Evolutionary conservation across 1,140 invertebrate species (phyloP).

Genomic region (Drosophila nannoptera): DNA sequence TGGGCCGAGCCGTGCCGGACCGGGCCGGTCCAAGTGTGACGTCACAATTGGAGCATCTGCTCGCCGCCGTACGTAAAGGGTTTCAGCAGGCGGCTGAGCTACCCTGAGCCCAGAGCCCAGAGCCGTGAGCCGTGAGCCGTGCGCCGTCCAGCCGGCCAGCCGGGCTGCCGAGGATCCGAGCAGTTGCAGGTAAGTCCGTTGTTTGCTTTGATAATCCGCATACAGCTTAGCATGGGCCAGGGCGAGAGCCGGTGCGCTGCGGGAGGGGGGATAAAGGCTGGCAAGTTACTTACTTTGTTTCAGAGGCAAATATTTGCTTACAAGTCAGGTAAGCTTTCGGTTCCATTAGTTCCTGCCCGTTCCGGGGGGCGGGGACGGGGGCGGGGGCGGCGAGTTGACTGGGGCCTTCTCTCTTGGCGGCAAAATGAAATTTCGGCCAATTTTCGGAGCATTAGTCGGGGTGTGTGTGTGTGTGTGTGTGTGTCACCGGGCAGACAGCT

Average conservation of each 20-base stretch:
- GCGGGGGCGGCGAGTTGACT: slow-evolving; percentile 2
- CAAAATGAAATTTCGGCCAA: slow-evolving; percentile 74
- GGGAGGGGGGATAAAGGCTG: slow-evolving; percentile 20
- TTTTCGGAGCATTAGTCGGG: slow-evolving; percentile 68
- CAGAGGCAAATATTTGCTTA: slow-evolving; percentile 72
- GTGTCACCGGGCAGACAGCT: no score
- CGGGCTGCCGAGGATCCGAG: slow-evolving; percentile 1
- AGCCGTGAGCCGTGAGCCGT: no score
- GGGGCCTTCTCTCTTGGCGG: slow-evolving; percentile 7
- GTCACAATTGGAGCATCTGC: slow-evolving; percentile 4
- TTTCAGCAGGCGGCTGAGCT: background rate
- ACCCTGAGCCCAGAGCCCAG: no score
- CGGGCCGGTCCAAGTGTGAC: background rate
- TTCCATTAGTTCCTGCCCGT: slow-evolving; percentile 66
- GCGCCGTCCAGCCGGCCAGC: no score
- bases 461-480: no score
- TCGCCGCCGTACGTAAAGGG: slow-evolving; percentile 5
- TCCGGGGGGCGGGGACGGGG: slow-evolving; percentile 22
- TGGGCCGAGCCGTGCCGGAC: no score
- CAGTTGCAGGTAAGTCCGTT: slow-evolving; percentile 47
- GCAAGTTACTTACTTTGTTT: slow-evolving; percentile 63
- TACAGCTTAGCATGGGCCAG: slow-evolving; percentile 62
- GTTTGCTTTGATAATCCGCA: slow-evolving; percentile 74
- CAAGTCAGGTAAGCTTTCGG: slow-evolving; percentile 72
- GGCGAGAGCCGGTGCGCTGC: background rate